Evolutionary conservation across 2,888 invertebrate species (phyloP).

Genomic region (Myopa tessellatipennis): DNA sequence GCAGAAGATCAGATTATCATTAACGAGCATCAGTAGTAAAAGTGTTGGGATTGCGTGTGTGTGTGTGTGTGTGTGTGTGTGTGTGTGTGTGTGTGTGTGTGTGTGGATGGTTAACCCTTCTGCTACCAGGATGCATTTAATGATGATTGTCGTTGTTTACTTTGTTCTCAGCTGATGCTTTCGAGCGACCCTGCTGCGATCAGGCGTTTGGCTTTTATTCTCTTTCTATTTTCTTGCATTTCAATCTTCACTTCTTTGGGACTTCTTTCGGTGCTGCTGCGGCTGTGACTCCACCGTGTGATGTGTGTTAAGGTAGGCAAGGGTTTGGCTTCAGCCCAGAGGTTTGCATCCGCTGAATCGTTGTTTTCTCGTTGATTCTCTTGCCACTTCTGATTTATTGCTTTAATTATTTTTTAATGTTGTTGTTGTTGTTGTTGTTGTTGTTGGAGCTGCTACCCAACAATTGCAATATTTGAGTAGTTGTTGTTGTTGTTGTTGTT

Average conservation of each 20-base stretch:
- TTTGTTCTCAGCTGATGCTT: conserved; percentile 9
- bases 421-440: conserved; percentile 35
- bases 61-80: conserved; percentile 13
- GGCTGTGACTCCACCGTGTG: conserved; percentile 35
- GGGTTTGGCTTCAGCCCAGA: conserved; percentile 45
- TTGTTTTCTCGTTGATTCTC: conserved; percentile 35
- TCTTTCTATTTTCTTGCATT: not conserved
- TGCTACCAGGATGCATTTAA: conserved; percentile 1
- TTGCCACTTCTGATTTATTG: conserved; percentile 55
- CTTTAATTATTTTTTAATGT: conserved; percentile 30
- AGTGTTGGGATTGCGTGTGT: not conserved
- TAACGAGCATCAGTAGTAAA: conserved; percentile 1
- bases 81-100: not conserved
- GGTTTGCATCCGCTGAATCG: conserved; percentile 55
- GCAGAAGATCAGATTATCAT: conserved; percentile 12
- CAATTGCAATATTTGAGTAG: not conserved
- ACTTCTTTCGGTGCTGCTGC: conserved; percentile 5
- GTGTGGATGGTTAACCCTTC: conserved; percentile 19
- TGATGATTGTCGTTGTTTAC: conserved; percentile 1
- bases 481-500: conserved; percentile 34
- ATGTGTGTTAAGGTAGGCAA: conserved; percentile 53
- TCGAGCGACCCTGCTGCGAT: not conserved
- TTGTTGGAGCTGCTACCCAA: conserved; percentile 19
- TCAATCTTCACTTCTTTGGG: not conserved
- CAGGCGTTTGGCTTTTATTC: conserved; percentile 9